These are phyloP conservation scores for Zapus hudsonius DNA, from an alignment of 2,113 vertebrate species.

Conservation along the genomic window DNA sequence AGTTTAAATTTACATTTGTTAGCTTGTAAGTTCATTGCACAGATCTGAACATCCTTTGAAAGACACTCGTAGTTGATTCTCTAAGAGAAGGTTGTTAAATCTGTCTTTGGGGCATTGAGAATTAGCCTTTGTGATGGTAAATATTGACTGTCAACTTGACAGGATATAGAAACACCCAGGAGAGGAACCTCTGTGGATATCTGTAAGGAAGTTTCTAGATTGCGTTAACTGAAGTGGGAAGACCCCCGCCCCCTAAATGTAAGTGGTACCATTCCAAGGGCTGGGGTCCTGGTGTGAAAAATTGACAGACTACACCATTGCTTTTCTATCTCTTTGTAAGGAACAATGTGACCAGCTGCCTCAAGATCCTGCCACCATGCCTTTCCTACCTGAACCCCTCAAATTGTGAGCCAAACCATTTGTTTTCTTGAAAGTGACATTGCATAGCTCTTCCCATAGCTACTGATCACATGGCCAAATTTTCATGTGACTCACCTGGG, in stretches of 20 bases:
- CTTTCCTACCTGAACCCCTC: too few relatives aligned
- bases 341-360: not conserved
- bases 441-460: too few relatives aligned
- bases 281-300: not conserved
- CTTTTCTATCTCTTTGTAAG: not conserved
- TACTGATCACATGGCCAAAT: too few relatives aligned
- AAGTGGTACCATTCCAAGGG: not conserved
- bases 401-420: too few relatives aligned
- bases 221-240: not conserved
- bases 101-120: not conserved
- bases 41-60: not conserved
- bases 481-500: too few relatives aligned
- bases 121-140: not conserved
- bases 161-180: not conserved
- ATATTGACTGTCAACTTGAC: too few relatives aligned
- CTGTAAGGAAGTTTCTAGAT: not conserved
- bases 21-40: not conserved
- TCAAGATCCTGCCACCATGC: not conserved
- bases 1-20: not conserved
- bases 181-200: not conserved
- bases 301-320: too few relatives aligned
- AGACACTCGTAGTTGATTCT: not conserved
- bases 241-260: not conserved
- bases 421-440: too few relatives aligned
- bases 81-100: not conserved